phyloP scores from a whole-genome alignment of 2,797 vertebrate species.

The Dromococcyx pavoninus region DNA sequence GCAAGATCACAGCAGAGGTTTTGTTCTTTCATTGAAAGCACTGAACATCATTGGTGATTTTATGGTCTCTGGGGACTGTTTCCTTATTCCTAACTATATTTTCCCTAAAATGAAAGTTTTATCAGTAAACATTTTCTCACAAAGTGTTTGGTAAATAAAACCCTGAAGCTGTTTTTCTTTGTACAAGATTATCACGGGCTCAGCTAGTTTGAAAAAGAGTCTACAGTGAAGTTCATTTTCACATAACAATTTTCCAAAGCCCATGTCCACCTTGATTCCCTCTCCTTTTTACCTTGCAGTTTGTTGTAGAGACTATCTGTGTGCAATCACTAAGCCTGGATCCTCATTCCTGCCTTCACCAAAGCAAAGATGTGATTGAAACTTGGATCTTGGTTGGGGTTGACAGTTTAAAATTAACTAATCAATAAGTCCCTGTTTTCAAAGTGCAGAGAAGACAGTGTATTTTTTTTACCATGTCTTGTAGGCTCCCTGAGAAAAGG shows the following conservation, averaged over 20 bases:
- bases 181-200: background rate
- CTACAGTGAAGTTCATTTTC: background rate
- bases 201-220: background rate
- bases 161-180: background rate
- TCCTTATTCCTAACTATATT: background rate
- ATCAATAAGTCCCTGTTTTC: background rate
- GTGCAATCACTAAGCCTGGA: background rate
- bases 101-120: background rate
- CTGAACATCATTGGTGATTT: background rate
- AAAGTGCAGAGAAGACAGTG: background rate
- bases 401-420: slow-evolving; percentile 25
- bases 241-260: background rate
- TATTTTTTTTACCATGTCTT: background rate
- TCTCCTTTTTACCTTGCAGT: background rate
- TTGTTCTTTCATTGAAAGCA: background rate
- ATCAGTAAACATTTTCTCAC: background rate
- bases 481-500: background rate
- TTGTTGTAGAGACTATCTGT: background rate
- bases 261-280: background rate
- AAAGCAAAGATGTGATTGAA: background rate
- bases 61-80: background rate
- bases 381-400: background rate
- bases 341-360: background rate
- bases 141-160: background rate
- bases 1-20: background rate